Conservation (phyloP, 2,797 vertebrate species). For the Ispidina picta region DNA sequence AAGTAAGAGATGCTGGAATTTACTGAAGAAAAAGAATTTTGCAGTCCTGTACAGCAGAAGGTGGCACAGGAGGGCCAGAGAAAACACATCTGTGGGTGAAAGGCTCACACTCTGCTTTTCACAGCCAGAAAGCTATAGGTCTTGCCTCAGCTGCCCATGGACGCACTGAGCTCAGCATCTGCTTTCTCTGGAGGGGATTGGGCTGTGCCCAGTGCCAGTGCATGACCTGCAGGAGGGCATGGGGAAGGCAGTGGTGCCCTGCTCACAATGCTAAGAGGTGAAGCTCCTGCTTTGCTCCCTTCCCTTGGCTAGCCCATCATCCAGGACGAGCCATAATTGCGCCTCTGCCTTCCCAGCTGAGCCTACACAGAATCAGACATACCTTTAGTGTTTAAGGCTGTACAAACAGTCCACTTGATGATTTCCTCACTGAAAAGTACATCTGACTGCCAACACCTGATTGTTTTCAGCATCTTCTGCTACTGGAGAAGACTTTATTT, state of each 20-base stretch:
- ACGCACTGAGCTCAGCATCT: not conserved
- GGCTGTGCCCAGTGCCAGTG: not conserved
- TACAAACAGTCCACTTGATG: not conserved
- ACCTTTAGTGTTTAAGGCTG: not conserved
- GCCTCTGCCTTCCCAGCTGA: not conserved
- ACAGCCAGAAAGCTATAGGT: not conserved
- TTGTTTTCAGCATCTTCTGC: slow-evolving; percentile 9
- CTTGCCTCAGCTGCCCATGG: not conserved
- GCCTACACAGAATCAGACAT: not conserved
- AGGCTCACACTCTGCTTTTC: not conserved
- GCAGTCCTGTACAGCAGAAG: slow-evolving; percentile 3
- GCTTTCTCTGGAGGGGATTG: not conserved
- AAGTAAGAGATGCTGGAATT: slow-evolving; percentile 45
- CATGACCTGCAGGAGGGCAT: accelerated
- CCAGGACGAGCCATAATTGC: not conserved
- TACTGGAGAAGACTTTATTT: not conserved
- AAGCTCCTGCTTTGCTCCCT: not conserved
- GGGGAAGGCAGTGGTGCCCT: not conserved
- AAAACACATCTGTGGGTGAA: slow-evolving; percentile 34
- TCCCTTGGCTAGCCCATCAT: not conserved
- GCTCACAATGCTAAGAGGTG: not conserved
- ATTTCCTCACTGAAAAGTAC: not conserved
- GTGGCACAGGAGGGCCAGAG: slow-evolving; percentile 34
- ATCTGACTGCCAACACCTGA: accelerated
- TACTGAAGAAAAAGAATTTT: slow-evolving; percentile 30